Conservation (phyloP, 2,113 vertebrate species). For the Neodon shergylaensis region DNA sequence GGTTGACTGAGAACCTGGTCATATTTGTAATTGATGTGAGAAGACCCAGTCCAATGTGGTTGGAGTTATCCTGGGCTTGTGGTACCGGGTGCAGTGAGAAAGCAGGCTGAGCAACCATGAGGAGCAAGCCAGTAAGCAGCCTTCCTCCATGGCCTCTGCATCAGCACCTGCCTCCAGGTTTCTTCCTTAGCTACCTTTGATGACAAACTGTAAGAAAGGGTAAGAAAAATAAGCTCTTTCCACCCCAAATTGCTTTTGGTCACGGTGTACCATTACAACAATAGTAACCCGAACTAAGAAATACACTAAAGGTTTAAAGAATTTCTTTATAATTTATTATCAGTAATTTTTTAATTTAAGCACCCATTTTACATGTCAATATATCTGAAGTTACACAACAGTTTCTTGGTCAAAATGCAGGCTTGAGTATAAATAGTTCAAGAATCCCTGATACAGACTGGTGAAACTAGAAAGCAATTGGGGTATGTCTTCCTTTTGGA, state of each 20-base stretch:
- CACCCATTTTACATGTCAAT: background rate
- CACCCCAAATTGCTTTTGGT: background rate
- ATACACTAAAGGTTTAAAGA: background rate
- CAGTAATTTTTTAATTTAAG: background rate
- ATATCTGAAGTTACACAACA: background rate
- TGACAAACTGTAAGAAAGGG: background rate
- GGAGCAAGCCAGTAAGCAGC: background rate
- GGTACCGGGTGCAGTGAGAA: background rate
- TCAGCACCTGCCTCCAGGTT: background rate
- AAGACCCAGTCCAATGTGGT: background rate
- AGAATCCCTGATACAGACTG: background rate
- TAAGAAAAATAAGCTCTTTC: background rate
- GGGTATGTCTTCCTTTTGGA: background rate
- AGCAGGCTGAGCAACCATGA: background rate
- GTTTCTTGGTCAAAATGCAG: background rate
- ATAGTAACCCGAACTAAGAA: background rate
- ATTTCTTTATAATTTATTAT: background rate
- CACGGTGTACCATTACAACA: background rate
- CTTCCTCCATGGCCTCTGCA: background rate
- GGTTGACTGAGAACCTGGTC: background rate
- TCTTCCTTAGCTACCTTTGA: background rate
- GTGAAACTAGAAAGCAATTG: background rate
- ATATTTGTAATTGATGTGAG: background rate
- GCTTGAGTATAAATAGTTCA: background rate
- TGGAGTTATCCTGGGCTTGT: background rate